These are phyloP conservation scores for Heteropelma amictum DNA, from an alignment of 2,888 invertebrate species.

Conservation along the genomic window DNA sequence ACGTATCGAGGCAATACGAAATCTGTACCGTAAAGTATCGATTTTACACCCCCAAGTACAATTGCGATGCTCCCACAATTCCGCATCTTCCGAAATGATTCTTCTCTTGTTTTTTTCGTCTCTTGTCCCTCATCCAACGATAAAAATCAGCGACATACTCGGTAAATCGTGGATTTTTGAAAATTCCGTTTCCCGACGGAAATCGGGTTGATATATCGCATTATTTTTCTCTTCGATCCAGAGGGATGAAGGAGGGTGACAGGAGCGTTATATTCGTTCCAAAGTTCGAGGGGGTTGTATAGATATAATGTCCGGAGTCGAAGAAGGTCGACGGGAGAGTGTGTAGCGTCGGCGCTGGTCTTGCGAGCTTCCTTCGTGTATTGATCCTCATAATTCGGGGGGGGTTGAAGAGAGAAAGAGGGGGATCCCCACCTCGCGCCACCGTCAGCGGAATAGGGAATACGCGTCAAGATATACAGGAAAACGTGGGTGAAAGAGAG, in stretches of 20 bases:
- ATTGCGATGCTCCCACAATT: no score
- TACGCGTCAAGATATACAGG: slow-evolving; percentile 39
- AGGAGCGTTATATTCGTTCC: slow-evolving; percentile 7
- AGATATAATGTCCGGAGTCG: slow-evolving; percentile 66
- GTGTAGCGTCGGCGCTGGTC: slow-evolving; percentile 74
- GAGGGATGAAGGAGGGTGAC: background rate
- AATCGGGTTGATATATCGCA: no score
- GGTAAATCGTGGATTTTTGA: background rate
- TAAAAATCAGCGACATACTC: no score
- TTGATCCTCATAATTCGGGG: slow-evolving; percentile 77
- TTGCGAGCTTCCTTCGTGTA: slow-evolving; percentile 76
- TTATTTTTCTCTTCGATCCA: background rate
- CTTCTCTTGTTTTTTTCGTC: no score
- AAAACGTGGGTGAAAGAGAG: no score
- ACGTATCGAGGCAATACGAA: no score
- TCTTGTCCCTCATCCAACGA: no score
- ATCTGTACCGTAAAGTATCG: no score
- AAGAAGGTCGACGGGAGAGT: slow-evolving; percentile 72
- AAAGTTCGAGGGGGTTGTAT: slow-evolving; percentile 8
- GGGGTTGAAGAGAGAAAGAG: slow-evolving; percentile 56
- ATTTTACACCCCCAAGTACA: no score
- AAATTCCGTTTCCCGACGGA: no score
- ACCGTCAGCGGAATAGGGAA: slow-evolving; percentile 44
- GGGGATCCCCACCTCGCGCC: slow-evolving; percentile 53
- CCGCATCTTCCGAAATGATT: no score